Percentiles rank a stretch among this genome's conserved stretches.
These are phyloP conservation scores for Meiosimyza platycephala DNA, from an alignment of 2,888 invertebrate genomes.

Conservation along the genomic window DNA sequence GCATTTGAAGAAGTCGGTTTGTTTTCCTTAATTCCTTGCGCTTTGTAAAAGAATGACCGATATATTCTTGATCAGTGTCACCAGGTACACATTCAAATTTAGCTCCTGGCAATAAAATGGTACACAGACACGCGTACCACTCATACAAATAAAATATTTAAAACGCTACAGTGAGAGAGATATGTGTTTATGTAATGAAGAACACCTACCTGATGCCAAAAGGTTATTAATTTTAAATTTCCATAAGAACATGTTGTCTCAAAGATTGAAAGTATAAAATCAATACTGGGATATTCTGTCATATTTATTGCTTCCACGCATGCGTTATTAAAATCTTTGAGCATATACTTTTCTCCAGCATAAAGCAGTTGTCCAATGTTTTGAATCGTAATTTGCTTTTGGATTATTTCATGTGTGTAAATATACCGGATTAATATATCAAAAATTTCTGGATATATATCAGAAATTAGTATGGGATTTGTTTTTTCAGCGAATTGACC, in stretches of 20 bases:
- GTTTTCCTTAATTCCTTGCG: too few species aligned
- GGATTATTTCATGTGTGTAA: conserved; percentile 51
- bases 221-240: conserved; percentile 31
- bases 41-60: too few species aligned
- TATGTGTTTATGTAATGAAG: background rate
- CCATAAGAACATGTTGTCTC: conserved; percentile 47
- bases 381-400: conserved; percentile 34
- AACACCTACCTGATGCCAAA: conserved; percentile 31
- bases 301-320: conserved; percentile 44
- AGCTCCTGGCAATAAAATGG: too few species aligned
- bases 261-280: conserved; percentile 46
- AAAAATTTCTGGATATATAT: conserved; percentile 49
- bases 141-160: too few species aligned
- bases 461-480: conserved; percentile 43
- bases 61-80: too few species aligned
- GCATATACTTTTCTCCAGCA: conserved; percentile 47
- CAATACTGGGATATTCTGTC: conserved; percentile 44
- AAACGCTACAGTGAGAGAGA: too few species aligned
- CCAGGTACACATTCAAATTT: too few species aligned
- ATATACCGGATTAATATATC: conserved; percentile 49
- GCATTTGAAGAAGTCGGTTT: too few species aligned
- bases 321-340: conserved; percentile 47
- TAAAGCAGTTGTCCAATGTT: conserved; percentile 43
- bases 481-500: conserved; percentile 36
- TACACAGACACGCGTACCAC: too few species aligned